Evolutionary conservation across 2,888 invertebrate species (phyloP).

Genomic region (Diabrotica balteata): DNA sequence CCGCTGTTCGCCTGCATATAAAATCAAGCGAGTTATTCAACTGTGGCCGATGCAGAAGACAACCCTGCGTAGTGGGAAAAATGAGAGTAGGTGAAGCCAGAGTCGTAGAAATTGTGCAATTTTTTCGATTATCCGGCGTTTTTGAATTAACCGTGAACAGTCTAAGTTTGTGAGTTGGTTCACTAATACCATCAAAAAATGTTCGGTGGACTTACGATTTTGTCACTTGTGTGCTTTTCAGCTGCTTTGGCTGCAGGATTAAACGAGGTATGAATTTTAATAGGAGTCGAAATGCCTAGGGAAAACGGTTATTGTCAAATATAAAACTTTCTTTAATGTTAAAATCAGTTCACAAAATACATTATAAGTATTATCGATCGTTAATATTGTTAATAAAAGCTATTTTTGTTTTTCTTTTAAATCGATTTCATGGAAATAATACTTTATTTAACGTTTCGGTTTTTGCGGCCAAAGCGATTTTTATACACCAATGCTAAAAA

Average conservation of each 20-base stretch:
- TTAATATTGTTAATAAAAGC: too few species aligned
- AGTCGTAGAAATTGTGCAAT: conserved; percentile 37
- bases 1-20: background rate
- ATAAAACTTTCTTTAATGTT: too few species aligned
- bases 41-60: conserved; percentile 16
- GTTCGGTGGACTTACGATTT: conserved; percentile 7
- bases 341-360: too few species aligned
- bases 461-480: too few species aligned
- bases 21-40: conserved; percentile 18
- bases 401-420: too few species aligned
- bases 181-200: conserved; percentile 15
- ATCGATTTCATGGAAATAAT: too few species aligned
- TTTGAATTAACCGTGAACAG: conserved; percentile 24
- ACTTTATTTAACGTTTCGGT: too few species aligned
- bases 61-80: conserved; percentile 29
- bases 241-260: background rate
- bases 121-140: conserved; percentile 32
- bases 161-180: conserved; percentile 20
- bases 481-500: too few species aligned
- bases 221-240: background rate
- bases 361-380: too few species aligned
- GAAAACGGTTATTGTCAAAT: too few species aligned
- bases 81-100: conserved; percentile 33
- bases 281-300: too few species aligned
- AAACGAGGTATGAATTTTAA: background rate